Evolutionary conservation across 53 echinoderm and acorn worm genomes (phyloP), one percentile per base, ranked within the genome.

Genomic region (Hippasteria phrygiana): DNA sequence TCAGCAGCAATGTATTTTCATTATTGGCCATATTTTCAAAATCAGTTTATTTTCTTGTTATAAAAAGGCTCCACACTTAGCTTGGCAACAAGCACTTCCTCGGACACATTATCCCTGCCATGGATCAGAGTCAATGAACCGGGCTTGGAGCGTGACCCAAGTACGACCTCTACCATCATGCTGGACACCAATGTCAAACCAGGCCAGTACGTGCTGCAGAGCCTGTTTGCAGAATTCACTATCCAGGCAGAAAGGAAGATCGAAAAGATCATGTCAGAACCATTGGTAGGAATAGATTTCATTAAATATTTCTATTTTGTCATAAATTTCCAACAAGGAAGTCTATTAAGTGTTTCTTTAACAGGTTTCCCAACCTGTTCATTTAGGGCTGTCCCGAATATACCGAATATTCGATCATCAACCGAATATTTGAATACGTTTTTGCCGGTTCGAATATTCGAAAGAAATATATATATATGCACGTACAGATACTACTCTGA

Each of bases 101-200:
- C 93, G 0, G 93, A 93, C 79, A 92, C 94, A 10, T 75, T 93
- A 28, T 96, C 96, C 9, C 47, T 96, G 47, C 96, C 96, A 65
- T 96, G 96, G 96, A 93, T 93, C 35, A 35, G 84, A 55, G 75
- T 88, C 43, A 89, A 90, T 20, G 90, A 90, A 20, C 89, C 88
- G 46, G 89, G 88, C 67, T 75, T 91, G 51, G 82, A 95, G 55
- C 90, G 92, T 31, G 97, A 97, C 71, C 79, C 92, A 17, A 83
- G 88, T 24, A 93, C 88, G 5, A 76, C 84, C 48, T 95, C 95
- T 20, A 94, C 96, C 71, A 99, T 99, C 69, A 67, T 94, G 40
- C 91, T 99, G 55, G 99, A 99, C 55, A 96, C 93, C 70, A 99
- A 99, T 45, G 99, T 99, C 86, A 99, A 99, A 70, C 99, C 99